These are phyloP conservation scores for Silurus asotus DNA, from an alignment of 2,113 vertebrate genomes.

Conservation along the genomic window DNA sequence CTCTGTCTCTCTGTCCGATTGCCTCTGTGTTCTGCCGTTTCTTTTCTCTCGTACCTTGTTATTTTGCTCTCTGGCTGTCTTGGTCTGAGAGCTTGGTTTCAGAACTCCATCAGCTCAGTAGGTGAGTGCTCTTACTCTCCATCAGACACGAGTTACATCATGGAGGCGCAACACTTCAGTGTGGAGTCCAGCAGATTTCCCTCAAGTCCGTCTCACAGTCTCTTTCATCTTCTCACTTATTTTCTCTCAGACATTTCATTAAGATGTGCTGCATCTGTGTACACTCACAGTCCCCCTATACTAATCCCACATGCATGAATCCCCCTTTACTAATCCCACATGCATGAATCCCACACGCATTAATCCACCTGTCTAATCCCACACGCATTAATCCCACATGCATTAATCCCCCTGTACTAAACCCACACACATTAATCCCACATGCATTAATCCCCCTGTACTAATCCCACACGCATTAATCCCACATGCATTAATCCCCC, in stretches of 20 bases:
- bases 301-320: neutral
- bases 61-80: neutral
- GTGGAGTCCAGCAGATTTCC: neutral
- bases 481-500: no score
- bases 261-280: neutral
- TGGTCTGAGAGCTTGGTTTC: neutral
- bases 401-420: no score
- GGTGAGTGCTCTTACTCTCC: neutral
- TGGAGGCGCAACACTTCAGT: neutral
- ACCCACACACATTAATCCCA: no score
- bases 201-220: neutral
- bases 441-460: no score
- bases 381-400: no score
- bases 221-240: neutral
- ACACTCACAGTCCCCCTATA: neutral
- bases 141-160: neutral
- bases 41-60: neutral
- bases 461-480: no score
- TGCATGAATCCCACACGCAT: no score
- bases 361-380: no score
- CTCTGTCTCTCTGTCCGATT: no score
- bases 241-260: neutral
- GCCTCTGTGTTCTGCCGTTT: neutral
- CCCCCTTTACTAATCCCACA: neutral
- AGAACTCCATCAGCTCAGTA: neutral